Conservation (phyloP, 2,113 vertebrate genomes). For the Heterotilapia buettikoferi region DNA sequence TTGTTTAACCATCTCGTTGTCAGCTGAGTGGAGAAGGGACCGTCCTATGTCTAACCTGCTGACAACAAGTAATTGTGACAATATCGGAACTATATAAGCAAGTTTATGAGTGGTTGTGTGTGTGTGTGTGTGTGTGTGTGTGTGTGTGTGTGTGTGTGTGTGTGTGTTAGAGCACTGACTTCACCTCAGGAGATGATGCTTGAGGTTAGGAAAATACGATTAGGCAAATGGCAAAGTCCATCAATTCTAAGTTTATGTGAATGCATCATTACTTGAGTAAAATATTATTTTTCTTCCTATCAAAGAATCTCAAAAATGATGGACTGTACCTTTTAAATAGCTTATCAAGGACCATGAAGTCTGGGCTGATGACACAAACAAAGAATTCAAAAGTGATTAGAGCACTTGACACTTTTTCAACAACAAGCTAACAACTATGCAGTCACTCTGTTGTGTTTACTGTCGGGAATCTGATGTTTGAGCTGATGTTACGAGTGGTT, state of each 20-base stretch:
- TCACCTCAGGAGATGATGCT: neutral
- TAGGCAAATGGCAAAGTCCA: neutral
- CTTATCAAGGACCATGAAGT: neutral
- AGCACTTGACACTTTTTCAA: neutral
- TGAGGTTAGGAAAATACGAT: neutral
- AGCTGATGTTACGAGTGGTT: neutral
- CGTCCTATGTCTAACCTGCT: rapidly evolving
- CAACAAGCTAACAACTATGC: neutral
- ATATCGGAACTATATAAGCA: neutral
- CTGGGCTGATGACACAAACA: neutral
- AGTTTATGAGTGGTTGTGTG: neutral
- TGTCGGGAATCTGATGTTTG: neutral
- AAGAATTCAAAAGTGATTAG: neutral
- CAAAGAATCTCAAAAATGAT: neutral
- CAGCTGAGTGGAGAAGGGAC: neutral
- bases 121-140: too few species aligned
- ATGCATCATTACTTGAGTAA: neutral
- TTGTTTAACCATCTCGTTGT: neutral
- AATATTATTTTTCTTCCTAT: neutral
- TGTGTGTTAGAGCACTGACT: neutral
- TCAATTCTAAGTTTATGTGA: neutral
- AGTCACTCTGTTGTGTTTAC: neutral
- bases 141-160: neutral
- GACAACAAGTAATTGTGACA: neutral
- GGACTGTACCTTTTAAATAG: neutral